These are phyloP conservation scores for Pseudomyrmex sp. DNA, from an alignment of 1,140 invertebrate species.

Conservation along the genomic window DNA sequence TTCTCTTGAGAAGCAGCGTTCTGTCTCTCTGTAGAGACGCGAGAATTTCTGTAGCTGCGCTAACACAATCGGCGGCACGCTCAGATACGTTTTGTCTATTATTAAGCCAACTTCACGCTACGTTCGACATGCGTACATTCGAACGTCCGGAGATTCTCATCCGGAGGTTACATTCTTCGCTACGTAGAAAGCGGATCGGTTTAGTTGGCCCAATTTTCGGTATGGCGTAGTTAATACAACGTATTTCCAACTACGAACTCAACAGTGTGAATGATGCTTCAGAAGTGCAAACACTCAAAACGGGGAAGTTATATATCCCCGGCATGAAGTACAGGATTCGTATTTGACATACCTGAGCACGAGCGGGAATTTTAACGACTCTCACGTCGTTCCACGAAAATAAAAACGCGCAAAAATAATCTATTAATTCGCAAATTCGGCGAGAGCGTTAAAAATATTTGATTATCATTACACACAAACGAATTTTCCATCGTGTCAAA, in stretches of 20 bases:
- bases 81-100: slow-evolving; percentile 31
- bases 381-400: not conserved
- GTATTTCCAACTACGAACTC: slow-evolving; percentile 63
- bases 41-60: no score
- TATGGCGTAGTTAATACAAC: slow-evolving; percentile 63
- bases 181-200: slow-evolving; percentile 21
- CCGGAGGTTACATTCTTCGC: not conserved
- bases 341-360: slow-evolving; percentile 30
- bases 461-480: not conserved
- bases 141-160: slow-evolving; percentile 2
- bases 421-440: slow-evolving; percentile 8
- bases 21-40: not conserved
- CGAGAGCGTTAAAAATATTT: slow-evolving; percentile 35
- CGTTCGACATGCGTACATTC: slow-evolving; percentile 16
- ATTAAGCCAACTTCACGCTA: slow-evolving; percentile 43
- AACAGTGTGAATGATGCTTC: slow-evolving; percentile 48
- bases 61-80: not conserved
- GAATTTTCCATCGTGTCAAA: not conserved
- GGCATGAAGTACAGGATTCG: slow-evolving; percentile 43
- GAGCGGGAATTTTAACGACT: slow-evolving; percentile 24
- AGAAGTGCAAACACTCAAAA: slow-evolving; percentile 67
- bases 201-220: slow-evolving; percentile 61
- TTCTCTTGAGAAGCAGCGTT: not conserved
- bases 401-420: slow-evolving; percentile 22
- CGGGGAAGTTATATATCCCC: slow-evolving; percentile 59